Evolutionary conservation across 2,113 vertebrate genomes (phyloP), one percentile per base, ranked within the genome.

Genomic region (Caranx ignobilis): DNA sequence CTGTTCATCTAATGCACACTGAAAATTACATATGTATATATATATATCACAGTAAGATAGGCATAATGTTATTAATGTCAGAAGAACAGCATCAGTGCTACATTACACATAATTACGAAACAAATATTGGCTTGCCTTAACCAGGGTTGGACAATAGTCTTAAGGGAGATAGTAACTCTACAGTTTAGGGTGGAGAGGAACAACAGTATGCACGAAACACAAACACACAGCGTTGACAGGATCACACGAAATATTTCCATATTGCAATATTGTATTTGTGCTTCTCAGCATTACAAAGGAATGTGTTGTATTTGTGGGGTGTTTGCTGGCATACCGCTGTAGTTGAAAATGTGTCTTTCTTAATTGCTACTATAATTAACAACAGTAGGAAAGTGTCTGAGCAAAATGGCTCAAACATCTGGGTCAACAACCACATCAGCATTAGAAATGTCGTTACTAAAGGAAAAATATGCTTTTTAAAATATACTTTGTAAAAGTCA

Each of bases 401-500:
- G 54, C 34, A 60, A 60, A 86, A 67, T 60, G 45, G 31, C 72
- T 70, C 72, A 77, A 69, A 74, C 35, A 3, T 67, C 52, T 62
- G 45, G 50, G 63, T 80, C 62, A 71, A 82, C 45, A 77, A 69
- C 63, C 56, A 63, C 59, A 70, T 80, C 39, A 52, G 59, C 67
- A 60, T 79, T 75, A 83, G n/a, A 82, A 86, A 88, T 82, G 32
- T 80, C 12, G 2, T 77, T 43, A 68, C 37, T 59, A 41, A 76
- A 81, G 34, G 60, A 87, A 87, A 87, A 90, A 81, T 86, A 59
- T 34, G 39, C 48, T 67, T 86, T 76, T 72, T 32, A 72, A 87
- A 88, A 86, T 78, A 64, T 82, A 80, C 66, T 82, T 66, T 75
- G 66, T 62, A 89, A 89, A 92, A 88, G 83, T 90, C 71, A 83